Conservation (phyloP, 2,888 invertebrate species). For the Cerceris rybyensis region DNA sequence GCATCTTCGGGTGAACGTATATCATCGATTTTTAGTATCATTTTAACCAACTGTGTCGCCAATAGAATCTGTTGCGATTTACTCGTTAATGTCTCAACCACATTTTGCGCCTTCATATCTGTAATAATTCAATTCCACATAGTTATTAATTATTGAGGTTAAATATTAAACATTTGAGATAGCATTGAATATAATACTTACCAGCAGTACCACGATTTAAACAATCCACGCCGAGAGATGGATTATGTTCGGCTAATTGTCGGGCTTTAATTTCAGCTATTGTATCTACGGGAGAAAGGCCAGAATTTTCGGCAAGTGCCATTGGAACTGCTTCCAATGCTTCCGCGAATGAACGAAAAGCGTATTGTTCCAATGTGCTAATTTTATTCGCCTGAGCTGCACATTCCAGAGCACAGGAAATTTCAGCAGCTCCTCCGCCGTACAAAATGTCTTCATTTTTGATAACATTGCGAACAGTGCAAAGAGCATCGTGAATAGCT, state of each 20-base stretch:
- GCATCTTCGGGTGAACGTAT: constrained; percentile 86
- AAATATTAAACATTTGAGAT: not conserved
- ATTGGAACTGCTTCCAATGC: constrained; percentile 97
- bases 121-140: constrained; percentile 66
- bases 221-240: constrained; percentile 97
- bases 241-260: constrained; percentile 92
- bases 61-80: constrained; percentile 98
- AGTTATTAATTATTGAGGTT: not conserved
- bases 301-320: constrained; percentile 98
- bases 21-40: constrained; percentile 99
- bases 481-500: constrained; percentile 89
- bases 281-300: constrained; percentile 95
- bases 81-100: constrained; percentile 97
- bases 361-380: constrained; percentile 97
- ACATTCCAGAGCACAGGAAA: constrained; percentile 96
- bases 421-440: constrained; percentile 98
- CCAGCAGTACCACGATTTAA: constrained; percentile 88
- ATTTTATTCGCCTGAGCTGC: constrained; percentile 93
- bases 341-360: constrained; percentile 97
- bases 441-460: constrained; percentile 92
- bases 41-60: constrained; percentile 98
- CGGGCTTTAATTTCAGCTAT: constrained; percentile 94
- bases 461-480: constrained; percentile 88
- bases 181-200: constrained; percentile 55
- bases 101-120: constrained; percentile 97